These are phyloP conservation scores for Dendrolimus punctatus DNA, from an alignment of 1,140 invertebrate species.

Conservation along the genomic window DNA sequence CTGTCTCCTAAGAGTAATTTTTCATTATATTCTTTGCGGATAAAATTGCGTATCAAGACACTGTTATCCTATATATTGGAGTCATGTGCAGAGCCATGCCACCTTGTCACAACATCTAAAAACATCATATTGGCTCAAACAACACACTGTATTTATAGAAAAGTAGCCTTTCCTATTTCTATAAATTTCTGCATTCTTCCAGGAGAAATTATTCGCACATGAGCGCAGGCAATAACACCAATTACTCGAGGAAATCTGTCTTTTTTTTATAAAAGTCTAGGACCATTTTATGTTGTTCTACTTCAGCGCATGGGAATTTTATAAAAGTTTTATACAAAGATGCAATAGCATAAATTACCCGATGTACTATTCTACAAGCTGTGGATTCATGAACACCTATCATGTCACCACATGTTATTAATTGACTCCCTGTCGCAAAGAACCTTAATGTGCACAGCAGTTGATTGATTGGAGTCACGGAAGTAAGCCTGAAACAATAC, in stretches of 20 bases:
- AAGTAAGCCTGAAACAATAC: constrained; percentile 1
- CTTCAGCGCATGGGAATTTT: constrained; percentile 1
- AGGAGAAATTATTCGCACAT: constrained; percentile 15
- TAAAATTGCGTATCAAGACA: too few relatives aligned
- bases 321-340: constrained; percentile 10
- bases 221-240: constrained; percentile 19
- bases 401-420: constrained; percentile 17
- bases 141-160: too few relatives aligned
- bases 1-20: too few relatives aligned
- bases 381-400: constrained; percentile 14
- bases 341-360: constrained; percentile 17
- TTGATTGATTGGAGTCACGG: constrained; percentile 12
- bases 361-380: constrained; percentile 16
- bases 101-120: too few relatives aligned
- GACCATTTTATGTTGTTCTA: constrained; percentile 8
- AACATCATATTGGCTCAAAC: too few relatives aligned
- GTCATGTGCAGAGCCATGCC: too few relatives aligned
- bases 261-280: constrained; percentile 25
- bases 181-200: constrained; percentile 15
- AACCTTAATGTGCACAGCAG: constrained; percentile 16
- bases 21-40: too few relatives aligned
- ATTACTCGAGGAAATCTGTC: constrained; percentile 22
- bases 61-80: too few relatives aligned
- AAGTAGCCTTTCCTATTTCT: constrained; percentile 17
- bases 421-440: constrained; percentile 18